These are phyloP conservation scores for Lagorchestes hirsutus DNA, from an alignment of 2,797 vertebrate genomes.

Conservation along the genomic window DNA sequence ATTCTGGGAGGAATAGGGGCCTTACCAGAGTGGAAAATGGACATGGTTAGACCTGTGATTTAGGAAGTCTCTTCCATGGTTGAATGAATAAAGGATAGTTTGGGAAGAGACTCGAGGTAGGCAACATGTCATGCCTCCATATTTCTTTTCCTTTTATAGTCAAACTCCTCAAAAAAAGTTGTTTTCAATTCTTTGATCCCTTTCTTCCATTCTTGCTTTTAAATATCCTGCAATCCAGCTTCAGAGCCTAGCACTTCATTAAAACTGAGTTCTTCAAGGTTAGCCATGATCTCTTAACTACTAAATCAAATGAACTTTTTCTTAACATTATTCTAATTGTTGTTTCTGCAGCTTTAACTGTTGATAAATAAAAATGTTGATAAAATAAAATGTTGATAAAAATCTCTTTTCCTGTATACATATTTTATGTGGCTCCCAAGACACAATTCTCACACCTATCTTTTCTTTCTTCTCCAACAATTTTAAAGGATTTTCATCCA, in stretches of 20 bases:
- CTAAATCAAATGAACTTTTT: too few species aligned
- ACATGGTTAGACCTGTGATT: background rate
- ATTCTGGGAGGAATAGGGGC: background rate
- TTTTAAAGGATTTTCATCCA: background rate
- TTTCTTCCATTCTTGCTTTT: background rate
- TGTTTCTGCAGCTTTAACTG: too few species aligned
- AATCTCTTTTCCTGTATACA: too few species aligned
- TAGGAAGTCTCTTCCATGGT: background rate
- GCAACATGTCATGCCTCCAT: background rate
- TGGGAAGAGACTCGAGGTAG: background rate
- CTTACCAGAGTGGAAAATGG: fast-evolving
- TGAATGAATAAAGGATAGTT: background rate
- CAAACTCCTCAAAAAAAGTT: background rate
- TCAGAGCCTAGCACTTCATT: background rate
- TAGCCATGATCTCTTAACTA: too few species aligned
- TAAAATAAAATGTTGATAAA: too few species aligned
- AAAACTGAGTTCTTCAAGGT: too few species aligned
- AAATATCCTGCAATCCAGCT: background rate
- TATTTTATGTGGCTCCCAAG: background rate
- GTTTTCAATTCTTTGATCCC: background rate
- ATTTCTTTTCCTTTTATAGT: background rate
- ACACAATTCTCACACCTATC: background rate
- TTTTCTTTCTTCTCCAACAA: background rate
- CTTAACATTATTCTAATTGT: too few species aligned
- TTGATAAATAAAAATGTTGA: too few species aligned